These are phyloP conservation scores for Natrix natrix DNA, from an alignment of 2,797 vertebrate species.

Conservation along the genomic window DNA sequence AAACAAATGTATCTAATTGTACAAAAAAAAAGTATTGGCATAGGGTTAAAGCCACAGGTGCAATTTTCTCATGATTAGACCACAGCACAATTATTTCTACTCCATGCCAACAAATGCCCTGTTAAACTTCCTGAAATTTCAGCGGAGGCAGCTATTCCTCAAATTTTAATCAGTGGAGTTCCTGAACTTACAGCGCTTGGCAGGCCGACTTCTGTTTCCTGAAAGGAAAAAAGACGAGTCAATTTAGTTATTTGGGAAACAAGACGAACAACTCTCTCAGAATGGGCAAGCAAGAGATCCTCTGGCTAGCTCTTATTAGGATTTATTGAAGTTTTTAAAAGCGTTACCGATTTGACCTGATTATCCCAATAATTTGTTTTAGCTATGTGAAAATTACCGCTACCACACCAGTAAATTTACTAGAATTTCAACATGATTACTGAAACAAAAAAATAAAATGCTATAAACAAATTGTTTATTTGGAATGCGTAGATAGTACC, in stretches of 20 bases:
- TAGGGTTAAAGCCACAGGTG: neutral
- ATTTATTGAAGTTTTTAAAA: neutral
- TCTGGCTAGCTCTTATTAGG: neutral
- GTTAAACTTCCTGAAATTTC: neutral
- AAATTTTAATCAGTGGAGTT: neutral
- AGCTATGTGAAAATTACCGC: neutral
- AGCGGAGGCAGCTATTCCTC: neutral
- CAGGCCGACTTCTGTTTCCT: conserved; percentile 65
- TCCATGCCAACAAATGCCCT: neutral
- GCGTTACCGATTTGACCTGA: neutral
- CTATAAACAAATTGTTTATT: neutral
- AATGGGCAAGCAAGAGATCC: neutral
- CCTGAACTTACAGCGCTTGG: conserved; percentile 63
- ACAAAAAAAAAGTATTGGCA: neutral
- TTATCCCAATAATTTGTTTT: neutral
- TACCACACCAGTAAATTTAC: neutral
- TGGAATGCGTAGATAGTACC: neutral
- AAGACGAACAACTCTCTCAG: neutral
- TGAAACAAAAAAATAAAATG: neutral
- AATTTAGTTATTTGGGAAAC: conserved; percentile 24
- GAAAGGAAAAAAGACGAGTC: neutral
- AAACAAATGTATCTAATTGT: neutral
- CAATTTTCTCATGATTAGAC: neutral
- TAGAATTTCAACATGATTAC: neutral
- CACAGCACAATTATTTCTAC: neutral